Evolutionary conservation across 35 echinoderm and acorn worm genomes (phyloP).

Genomic region (Ophioderma brevispina): DNA sequence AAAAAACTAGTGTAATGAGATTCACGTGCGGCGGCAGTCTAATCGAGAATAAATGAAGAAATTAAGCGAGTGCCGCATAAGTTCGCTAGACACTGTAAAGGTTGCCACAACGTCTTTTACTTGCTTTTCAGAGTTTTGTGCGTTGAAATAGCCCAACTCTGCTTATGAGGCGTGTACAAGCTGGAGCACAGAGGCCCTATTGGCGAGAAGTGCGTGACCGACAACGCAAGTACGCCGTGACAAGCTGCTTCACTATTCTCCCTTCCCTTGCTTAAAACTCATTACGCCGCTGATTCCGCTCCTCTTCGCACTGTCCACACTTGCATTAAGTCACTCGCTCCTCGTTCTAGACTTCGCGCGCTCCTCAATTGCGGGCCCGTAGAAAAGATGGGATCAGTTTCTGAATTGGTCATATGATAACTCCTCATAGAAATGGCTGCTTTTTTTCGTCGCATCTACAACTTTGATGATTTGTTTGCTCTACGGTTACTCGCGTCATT

Average conservation of each 20-base stretch:
- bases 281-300: background rate
- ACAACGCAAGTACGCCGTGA: constrained; percentile 8
- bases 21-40: background rate
- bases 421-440: background rate
- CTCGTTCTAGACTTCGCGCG: background rate
- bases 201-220: background rate
- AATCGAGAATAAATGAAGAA: background rate
- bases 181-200: background rate
- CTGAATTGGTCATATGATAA: background rate
- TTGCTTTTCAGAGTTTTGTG: no score
- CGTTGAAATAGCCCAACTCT: background rate
- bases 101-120: no score
- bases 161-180: background rate
- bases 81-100: no score
- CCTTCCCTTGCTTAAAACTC: background rate
- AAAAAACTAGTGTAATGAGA: background rate
- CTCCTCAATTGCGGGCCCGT: constrained; percentile 3
- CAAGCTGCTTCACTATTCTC: background rate
- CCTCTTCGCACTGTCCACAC: background rate
- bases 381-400: constrained; percentile 4
- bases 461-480: constrained; percentile 8
- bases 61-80: background rate
- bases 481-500: constrained; percentile 2
- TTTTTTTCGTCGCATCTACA: background rate
- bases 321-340: background rate